These are phyloP conservation scores for Agonopterix arenella DNA, from an alignment of 2,888 invertebrate genomes.

Conservation along the genomic window DNA sequence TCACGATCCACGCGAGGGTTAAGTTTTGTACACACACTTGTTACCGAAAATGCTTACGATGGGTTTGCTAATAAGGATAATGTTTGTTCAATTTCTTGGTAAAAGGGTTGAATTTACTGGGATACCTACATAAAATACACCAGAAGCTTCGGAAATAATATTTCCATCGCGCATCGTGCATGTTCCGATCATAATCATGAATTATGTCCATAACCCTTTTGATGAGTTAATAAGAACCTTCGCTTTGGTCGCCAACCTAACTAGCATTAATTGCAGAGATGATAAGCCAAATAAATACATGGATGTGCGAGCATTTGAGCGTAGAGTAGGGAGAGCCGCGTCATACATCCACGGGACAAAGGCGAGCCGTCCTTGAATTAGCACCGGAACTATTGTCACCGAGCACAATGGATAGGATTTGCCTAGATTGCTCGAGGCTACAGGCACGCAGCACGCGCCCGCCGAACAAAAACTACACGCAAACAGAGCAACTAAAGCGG, in stretches of 20 bases:
- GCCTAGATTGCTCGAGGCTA: conserved; percentile 46
- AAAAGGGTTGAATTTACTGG: too few species aligned
- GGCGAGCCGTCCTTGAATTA: conserved; percentile 64
- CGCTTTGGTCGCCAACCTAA: too few species aligned
- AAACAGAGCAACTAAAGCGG: conserved; percentile 30
- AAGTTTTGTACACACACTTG: neutral
- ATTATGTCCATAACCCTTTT: too few species aligned
- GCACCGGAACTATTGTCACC: conserved; percentile 64
- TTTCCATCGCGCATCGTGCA: too few species aligned
- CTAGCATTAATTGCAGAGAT: conserved; percentile 2
- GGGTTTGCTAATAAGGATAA: neutral
- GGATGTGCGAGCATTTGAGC: too few species aligned
- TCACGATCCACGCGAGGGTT: conserved; percentile 21
- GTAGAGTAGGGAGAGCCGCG: conserved; percentile 20
- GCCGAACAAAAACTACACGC: conserved; percentile 35
- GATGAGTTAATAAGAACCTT: too few species aligned
- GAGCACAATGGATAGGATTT: conserved; percentile 63
- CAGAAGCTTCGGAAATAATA: too few species aligned
- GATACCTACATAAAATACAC: too few species aligned
- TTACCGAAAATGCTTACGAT: neutral
- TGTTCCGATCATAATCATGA: too few species aligned
- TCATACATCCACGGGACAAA: conserved; percentile 47
- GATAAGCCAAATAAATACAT: conserved; percentile 2
- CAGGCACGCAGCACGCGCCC: conserved; percentile 35
- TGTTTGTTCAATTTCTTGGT: too few species aligned